These are phyloP conservation scores for Drosophila leonis DNA, from an alignment of 2,888 invertebrate genomes.

Conservation along the genomic window DNA sequence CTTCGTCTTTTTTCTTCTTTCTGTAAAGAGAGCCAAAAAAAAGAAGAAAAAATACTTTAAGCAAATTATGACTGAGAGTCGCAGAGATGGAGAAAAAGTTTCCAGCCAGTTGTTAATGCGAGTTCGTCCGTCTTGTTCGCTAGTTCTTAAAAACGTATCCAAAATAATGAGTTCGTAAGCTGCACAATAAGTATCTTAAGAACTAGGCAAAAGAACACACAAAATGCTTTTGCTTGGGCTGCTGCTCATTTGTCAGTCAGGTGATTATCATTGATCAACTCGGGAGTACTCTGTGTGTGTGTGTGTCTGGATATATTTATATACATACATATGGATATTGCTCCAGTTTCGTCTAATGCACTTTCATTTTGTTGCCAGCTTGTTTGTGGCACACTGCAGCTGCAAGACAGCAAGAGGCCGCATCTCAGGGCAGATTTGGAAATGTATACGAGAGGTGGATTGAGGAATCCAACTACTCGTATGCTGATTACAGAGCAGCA, in stretches of 20 bases:
- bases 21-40: conserved; percentile 5
- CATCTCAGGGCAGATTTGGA: conserved; percentile 29
- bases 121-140: conserved; percentile 13
- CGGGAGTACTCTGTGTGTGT: background rate
- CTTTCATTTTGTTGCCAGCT: conserved; percentile 66
- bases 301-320: background rate
- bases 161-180: conserved; percentile 20
- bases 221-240: conserved; percentile 40
- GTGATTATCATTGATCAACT: conserved; percentile 57
- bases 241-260: conserved; percentile 62
- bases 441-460: conserved; percentile 20
- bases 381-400: conserved; percentile 75
- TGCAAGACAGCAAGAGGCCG: conserved; percentile 5
- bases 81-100: conserved; percentile 10
- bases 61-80: conserved; percentile 9
- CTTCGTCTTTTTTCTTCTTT: conserved; percentile 7
- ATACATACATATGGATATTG: conserved; percentile 26
- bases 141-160: conserved; percentile 1
- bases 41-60: conserved; percentile 2
- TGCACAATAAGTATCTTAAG: background rate
- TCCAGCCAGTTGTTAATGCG: conserved; percentile 33
- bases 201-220: conserved; percentile 9
- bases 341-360: conserved; percentile 71
- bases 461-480: conserved; percentile 18
- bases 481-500: conserved; percentile 64